Percentiles rank a stretch among this genome's conserved stretches.
These are phyloP conservation scores for Ormyrus pomaceus DNA, from an alignment of 2,888 invertebrate species.

Conservation along the genomic window DNA sequence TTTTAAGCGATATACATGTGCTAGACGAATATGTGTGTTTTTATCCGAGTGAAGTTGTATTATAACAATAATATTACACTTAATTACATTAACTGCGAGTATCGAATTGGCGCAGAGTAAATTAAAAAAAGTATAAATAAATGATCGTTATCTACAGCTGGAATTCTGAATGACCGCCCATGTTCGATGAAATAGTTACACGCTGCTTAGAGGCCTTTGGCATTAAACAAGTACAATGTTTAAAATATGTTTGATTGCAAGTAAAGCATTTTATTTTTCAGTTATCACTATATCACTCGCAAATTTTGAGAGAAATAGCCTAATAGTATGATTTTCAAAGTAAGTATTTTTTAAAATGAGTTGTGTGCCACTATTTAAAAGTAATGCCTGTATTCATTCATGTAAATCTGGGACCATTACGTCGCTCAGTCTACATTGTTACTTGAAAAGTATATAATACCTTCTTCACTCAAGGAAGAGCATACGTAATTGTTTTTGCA, in stretches of 20 bases:
- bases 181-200: slow-evolving; percentile 48
- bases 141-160: slow-evolving; percentile 42
- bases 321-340: slow-evolving; percentile 38
- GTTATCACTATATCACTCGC: neutral
- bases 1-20: slow-evolving; percentile 66
- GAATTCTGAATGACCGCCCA: slow-evolving; percentile 35
- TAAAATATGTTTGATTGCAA: slow-evolving; percentile 38
- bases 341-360: slow-evolving; percentile 23
- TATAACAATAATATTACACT: slow-evolving; percentile 67
- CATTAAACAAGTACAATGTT: slow-evolving; percentile 45
- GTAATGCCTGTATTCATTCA: slow-evolving; percentile 36
- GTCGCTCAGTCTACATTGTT: slow-evolving; percentile 43
- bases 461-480: slow-evolving; percentile 57
- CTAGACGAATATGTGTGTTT: slow-evolving; percentile 72
- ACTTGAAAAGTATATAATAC: slow-evolving; percentile 52
- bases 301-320: slow-evolving; percentile 35
- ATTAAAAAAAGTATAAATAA: slow-evolving; percentile 61
- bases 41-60: slow-evolving; percentile 71
- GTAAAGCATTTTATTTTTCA: slow-evolving; percentile 45
- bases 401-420: slow-evolving; percentile 54
- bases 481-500: slow-evolving; percentile 58
- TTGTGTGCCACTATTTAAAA: slow-evolving; percentile 35
- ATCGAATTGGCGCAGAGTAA: slow-evolving; percentile 66
- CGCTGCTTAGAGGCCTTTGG: slow-evolving; percentile 44
- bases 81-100: slow-evolving; percentile 62